Conservation (phyloP, 2,797 vertebrate genomes). For the Carapus acus region DNA sequence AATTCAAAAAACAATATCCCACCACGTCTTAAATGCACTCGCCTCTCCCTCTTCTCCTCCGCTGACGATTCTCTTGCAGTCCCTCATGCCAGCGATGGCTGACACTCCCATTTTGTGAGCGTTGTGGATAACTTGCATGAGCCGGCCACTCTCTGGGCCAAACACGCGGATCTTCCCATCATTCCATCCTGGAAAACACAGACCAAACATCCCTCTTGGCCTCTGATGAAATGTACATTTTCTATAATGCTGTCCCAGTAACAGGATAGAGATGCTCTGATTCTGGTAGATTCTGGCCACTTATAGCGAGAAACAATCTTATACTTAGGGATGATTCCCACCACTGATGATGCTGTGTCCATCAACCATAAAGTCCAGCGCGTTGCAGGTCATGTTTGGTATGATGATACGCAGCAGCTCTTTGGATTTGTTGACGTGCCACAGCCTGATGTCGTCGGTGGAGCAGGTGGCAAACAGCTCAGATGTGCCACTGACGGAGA, state of each 20-base stretch:
- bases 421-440: constrained; percentile 75
- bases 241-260: no score
- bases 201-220: not conserved
- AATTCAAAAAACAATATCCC: not conserved
- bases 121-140: constrained; percentile 70
- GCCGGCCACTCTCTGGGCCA: constrained; percentile 74
- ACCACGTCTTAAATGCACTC: constrained; percentile 2
- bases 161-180: constrained; percentile 85
- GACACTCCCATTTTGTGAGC: constrained; percentile 82
- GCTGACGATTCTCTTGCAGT: constrained; percentile 79
- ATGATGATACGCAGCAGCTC: constrained; percentile 80
- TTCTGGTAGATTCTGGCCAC: no score
- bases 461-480: constrained; percentile 87
- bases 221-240: no score
- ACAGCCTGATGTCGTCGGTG: constrained; percentile 81
- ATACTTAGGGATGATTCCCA: constrained; percentile 39
- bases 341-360: constrained; percentile 87
- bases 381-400: constrained; percentile 81
- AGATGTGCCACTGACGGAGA: constrained; percentile 71
- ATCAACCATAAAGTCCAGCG: constrained; percentile 79
- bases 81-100: constrained; percentile 74
- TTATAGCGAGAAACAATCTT: not conserved
- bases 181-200: constrained; percentile 74
- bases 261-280: no score
- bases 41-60: constrained; percentile 89